Evolutionary conservation across 2,888 invertebrate species (phyloP).

Genomic region (Danaus chrysippus): DNA sequence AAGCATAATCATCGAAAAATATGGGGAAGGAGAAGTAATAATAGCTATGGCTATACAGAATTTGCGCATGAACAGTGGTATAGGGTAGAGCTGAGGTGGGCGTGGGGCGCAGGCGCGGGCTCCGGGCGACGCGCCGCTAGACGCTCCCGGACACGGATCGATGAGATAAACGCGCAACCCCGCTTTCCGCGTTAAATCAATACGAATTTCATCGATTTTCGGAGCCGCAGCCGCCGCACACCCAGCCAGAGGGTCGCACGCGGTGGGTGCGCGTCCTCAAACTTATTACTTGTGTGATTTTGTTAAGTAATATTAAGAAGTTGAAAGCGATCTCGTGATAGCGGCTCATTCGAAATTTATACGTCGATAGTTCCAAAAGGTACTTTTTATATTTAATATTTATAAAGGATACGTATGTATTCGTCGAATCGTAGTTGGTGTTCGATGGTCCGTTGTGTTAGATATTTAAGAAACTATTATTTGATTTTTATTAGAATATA

Average conservation of each 20-base stretch:
- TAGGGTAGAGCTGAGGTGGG: conserved; percentile 45
- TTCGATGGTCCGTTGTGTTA: too few species aligned
- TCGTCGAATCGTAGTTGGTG: neutral
- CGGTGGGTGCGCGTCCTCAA: conserved; percentile 71
- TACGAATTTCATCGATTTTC: conserved; percentile 87
- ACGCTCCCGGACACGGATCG: conserved; percentile 74
- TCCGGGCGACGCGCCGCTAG: conserved; percentile 54
- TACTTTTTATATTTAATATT: conserved; percentile 21
- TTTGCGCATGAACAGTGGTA: conserved; percentile 72
- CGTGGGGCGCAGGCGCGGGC: conserved; percentile 44
- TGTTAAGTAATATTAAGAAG: conserved; percentile 11
- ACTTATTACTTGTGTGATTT: conserved; percentile 28
- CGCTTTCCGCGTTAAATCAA: conserved; percentile 84
- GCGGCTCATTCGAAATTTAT: neutral
- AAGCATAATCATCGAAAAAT: too few species aligned
- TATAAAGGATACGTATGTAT: conserved; percentile 1
- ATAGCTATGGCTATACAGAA: conserved; percentile 25
- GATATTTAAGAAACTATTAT: too few species aligned
- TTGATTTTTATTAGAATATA: too few species aligned
- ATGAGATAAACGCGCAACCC: conserved; percentile 88
- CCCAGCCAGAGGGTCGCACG: conserved; percentile 70
- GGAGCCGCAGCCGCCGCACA: conserved; percentile 81
- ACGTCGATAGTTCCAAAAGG: conserved; percentile 28
- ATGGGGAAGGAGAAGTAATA: conserved; percentile 8
- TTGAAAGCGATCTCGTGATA: conserved; percentile 1